Evolutionary conservation across 2,113 vertebrate genomes (phyloP), one percentile per base, ranked within the genome.

Genomic region (Spermophilus dauricus): DNA sequence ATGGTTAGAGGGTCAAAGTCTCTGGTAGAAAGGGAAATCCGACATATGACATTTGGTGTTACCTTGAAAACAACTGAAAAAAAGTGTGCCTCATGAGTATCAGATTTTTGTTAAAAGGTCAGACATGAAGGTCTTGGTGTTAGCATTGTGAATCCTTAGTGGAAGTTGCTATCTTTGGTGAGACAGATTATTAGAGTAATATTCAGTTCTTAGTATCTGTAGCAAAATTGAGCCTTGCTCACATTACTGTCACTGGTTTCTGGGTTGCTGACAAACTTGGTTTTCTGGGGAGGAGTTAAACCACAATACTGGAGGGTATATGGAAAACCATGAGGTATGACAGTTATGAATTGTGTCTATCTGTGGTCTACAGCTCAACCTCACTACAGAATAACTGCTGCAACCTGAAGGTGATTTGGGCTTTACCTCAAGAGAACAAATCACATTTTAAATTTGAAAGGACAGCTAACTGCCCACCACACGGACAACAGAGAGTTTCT

Each of bases 131-230:
- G 3, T 69, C 83, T 82, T 86, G 83, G n/a, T 69, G 34, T 76
- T 67, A 77, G 20, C 14, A 73, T 81, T 94, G 67, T 91, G 42
- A 85, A 70, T 95, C 48, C 26, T 76, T 81, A 93, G 37, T 51
- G 10, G 86, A 76, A 89, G 30, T 10, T 88, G 48, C 56, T 48
- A 80, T 88, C 89, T 85, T 91, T 45, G 32, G 37, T 22, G 8
- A 70, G 51, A 28, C 20, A 53, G 9, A 88, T 85, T 37, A 65
- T 39, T 67, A 69, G 24, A 95, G n/a, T 78, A 67, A 65, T 42
- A 81, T 42, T 75, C 26, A 42, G 48, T 42, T 87, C 48, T 70
- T 87, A 13, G 45, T 63, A 58, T n/a, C 28, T 22, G 94, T 4
- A 76, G 9, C 67, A 77, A 83, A 70, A 67, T 22, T 53, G 18